Evolutionary conservation across 2,113 vertebrate genomes (phyloP).

Genomic region (Pithys albifrons): DNA sequence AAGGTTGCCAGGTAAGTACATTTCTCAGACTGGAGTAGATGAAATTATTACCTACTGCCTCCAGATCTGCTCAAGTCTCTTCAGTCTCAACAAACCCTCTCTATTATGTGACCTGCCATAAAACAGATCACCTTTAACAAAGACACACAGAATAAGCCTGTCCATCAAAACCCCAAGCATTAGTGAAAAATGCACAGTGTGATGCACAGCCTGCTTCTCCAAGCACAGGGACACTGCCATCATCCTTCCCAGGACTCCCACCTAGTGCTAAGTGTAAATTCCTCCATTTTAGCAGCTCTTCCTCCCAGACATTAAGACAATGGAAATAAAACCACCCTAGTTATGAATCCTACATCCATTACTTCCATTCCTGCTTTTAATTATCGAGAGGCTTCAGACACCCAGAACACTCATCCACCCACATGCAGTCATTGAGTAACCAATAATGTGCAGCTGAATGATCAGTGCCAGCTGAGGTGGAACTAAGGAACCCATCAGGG

Average conservation of each 20-base stretch:
- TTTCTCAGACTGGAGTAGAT: background rate
- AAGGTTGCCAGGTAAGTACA: background rate
- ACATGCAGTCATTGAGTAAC: background rate
- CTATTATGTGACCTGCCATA: background rate
- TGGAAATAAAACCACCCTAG: background rate
- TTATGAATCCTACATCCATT: background rate
- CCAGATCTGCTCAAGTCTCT: background rate
- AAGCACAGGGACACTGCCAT: background rate
- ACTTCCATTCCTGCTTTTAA: background rate
- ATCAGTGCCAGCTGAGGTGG: background rate
- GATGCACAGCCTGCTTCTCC: background rate
- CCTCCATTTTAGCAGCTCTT: background rate
- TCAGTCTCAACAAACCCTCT: accelerated
- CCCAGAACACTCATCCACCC: background rate
- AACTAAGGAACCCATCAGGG: conserved; percentile 3
- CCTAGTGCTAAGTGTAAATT: background rate
- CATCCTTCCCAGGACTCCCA: background rate
- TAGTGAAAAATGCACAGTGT: background rate
- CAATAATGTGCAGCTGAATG: background rate
- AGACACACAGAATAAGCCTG: background rate
- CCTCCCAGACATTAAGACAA: background rate
- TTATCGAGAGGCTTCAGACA: background rate
- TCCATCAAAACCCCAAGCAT: background rate
- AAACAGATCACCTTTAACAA: background rate
- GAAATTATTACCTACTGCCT: background rate